Evolutionary conservation across 2,797 vertebrate genomes (phyloP), one percentile per base, ranked within the genome.

Genomic region (Simalia tracyae): DNA sequence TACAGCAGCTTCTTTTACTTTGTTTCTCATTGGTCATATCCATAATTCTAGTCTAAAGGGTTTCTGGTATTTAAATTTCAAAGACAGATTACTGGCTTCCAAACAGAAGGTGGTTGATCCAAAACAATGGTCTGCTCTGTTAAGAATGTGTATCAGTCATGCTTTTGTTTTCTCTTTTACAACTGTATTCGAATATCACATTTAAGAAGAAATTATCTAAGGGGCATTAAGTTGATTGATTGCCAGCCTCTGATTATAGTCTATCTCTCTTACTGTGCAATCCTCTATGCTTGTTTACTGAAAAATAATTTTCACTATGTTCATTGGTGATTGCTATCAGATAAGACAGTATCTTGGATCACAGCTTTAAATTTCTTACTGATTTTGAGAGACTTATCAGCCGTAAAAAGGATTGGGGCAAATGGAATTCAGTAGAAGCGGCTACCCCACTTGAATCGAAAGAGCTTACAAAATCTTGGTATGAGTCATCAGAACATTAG

Each of bases 331-430:
- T 66, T 66, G 28, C 46, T 66, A 9, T 88, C 61, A 66, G 50
- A 11, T n/a, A 28, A 66, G 17, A 42, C 17, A 19, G 42, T 54
- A 50, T 15, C 63, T 54, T 50, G 61, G 42, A 88, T n/a, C 28
- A 42, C 61, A 66, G 8, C 28, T 28, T 89, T 88, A 96, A 91
- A 1, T 42, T 64, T 91, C 12, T 54, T 93, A 89, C 72, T 93
- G 92, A 93, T 96, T 90, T 94, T 91, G 81, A 90, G 5, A 19
- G 22, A 68, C 72, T 90, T 94, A 63, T 90, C 17, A 0, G 93
- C 19, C 19, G 19, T 81, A 5, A 24, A 46, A 81, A 81, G 19
- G 72, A 81, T 24, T 81, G 19, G 72, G 26, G 2, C 11, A 36
- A 31, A 24, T 11, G 3, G 54, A 31, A 85, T 11, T 46, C 60